Base-by-base conservation (phyloP, 2,797 vertebrate species). In the Morelia viridis region DNA sequence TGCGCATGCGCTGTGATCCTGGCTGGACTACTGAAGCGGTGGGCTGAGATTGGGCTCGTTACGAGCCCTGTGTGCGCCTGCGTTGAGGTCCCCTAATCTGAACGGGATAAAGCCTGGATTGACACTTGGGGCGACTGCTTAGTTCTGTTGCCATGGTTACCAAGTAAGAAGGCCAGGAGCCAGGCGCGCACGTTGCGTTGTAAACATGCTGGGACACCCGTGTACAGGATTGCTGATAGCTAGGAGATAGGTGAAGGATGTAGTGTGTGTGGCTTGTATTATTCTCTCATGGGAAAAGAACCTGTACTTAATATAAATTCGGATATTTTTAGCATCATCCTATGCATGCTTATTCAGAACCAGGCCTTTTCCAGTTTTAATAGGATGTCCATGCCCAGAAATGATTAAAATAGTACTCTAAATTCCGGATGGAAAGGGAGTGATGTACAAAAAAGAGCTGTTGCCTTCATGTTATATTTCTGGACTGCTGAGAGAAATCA, bases 1-100 rank as follows among this genome's bases (percentile, higher is more conserved):
- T 83, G 91, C 96, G 95, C 95, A 95, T 94, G 97, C 96, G 96
- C 94, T 2, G 28, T 28, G 24, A 4, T 7, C 24, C 35, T 9
- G 3, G 11, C 41, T 22, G 4, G 90, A 65, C 57, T 71, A 87
- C 58, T 35, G 60, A 60, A 76, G 93, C 28, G 31, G n/a, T 57
- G 15, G 61, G 5, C 41, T 89, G 57, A 22, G 57, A 0, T 41
- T 17, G 53, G 87, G 57, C 19, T 87, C 89, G 26, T 91, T 53
- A 90, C 2, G 89, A 62, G 2, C 22, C 6, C 57, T 0, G 35
- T 1, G 24, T 83, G 94, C 96, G 95, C 94, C 89, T 94, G 95
- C 19, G 41, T 58, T 10, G 0, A 17, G 87, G 91, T 1, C 11
- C 71, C 26, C 57, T 50, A 4, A 46, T 84, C 61, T n/a, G 26